A percentile compares a stretch with the other conserved stretches of the same genome.
These are phyloP conservation scores for Euzetes globulus DNA, from an alignment of 2,888 invertebrate species.

Conservation along the genomic window DNA sequence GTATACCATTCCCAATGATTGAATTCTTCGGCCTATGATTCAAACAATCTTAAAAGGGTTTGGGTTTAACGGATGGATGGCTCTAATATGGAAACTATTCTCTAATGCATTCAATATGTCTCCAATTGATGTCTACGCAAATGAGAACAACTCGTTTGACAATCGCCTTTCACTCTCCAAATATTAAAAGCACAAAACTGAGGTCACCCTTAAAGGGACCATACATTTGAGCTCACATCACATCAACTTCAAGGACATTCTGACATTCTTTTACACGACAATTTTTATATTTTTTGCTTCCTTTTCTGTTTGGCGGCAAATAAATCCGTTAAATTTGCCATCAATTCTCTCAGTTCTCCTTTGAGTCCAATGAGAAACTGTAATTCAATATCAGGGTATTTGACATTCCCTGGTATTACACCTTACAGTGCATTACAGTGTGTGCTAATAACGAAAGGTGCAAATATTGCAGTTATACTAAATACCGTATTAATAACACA, in stretches of 20 bases:
- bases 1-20: background rate
- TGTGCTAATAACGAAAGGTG: too few relatives aligned
- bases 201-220: background rate
- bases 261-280: background rate
- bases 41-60: background rate
- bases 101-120: background rate
- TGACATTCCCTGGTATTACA: background rate
- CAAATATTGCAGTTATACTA: background rate
- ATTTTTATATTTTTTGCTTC: background rate
- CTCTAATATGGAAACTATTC: background rate
- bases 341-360: background rate
- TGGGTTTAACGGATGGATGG: background rate
- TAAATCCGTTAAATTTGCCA: background rate
- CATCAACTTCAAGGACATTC: conserved; percentile 3
- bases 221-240: background rate
- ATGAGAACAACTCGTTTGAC: background rate
- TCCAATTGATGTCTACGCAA: background rate
- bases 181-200: background rate
- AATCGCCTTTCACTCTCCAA: background rate
- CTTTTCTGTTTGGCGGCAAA: too few relatives aligned
- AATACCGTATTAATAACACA: background rate
- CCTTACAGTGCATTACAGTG: background rate
- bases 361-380: too few relatives aligned
- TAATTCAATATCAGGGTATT: too few relatives aligned
- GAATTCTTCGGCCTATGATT: background rate